Evolutionary conservation across 2,113 vertebrate species (phyloP).

Genomic region (Limanda limanda): DNA sequence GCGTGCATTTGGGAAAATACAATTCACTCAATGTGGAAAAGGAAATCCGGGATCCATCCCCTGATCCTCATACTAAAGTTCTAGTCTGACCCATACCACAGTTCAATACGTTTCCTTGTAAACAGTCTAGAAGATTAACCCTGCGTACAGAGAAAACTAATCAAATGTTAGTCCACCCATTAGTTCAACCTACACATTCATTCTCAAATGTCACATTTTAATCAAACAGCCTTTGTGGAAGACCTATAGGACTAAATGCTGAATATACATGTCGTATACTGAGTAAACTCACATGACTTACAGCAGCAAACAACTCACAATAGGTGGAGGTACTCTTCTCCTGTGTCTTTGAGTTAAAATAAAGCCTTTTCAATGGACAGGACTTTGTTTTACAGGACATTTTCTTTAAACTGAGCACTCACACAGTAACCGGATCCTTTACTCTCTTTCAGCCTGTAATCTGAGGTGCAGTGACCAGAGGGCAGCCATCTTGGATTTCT

Average conservation of each 20-base stretch:
- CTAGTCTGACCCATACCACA: too few relatives aligned
- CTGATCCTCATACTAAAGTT: too few relatives aligned
- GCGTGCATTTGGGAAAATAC: too few relatives aligned
- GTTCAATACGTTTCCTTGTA: too few relatives aligned
- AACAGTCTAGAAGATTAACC: too few relatives aligned
- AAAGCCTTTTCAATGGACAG: conserved; percentile 26
- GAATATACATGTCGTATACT: background rate
- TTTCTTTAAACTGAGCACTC: conserved; percentile 13
- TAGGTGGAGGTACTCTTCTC: background rate
- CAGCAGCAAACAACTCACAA: conserved; percentile 47
- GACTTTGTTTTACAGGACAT: conserved; percentile 30
- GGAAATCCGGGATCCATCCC: too few relatives aligned
- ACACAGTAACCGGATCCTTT: conserved; percentile 55
- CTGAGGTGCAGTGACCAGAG: conserved; percentile 48
- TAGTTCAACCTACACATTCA: conserved; percentile 1
- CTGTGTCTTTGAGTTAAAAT: conserved; percentile 30
- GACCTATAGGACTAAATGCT: background rate
- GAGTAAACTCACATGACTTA: conserved; percentile 20
- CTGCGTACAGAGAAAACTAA: conserved; percentile 21
- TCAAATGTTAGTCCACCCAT: conserved; percentile 23
- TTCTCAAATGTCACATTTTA: conserved; percentile 21
- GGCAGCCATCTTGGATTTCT: conserved; percentile 73
- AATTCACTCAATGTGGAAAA: too few relatives aligned
- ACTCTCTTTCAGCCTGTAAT: conserved; percentile 67
- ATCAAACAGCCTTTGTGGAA: conserved; percentile 12